These are phyloP conservation scores for Philonicus albiceps DNA, from an alignment of 2,888 invertebrate genomes.

Conservation along the genomic window DNA sequence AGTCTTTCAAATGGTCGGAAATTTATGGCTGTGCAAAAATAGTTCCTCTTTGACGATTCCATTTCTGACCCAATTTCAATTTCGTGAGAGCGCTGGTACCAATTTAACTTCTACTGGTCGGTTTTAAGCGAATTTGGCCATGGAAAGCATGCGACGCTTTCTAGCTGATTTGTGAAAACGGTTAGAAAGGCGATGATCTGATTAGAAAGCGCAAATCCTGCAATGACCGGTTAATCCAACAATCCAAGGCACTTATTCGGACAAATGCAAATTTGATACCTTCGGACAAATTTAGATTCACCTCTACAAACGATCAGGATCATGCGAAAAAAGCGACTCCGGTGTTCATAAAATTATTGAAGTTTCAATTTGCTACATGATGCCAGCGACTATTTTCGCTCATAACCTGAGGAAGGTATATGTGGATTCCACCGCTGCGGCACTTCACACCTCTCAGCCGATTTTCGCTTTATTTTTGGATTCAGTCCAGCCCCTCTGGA, in stretches of 20 bases:
- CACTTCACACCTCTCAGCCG: background rate
- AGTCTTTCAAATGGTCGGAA: background rate
- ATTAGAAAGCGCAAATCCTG: background rate
- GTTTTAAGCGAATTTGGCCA: background rate
- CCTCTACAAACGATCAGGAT: background rate
- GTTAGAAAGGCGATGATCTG: background rate
- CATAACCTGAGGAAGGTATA: background rate
- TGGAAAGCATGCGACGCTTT: background rate
- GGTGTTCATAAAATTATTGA: background rate
- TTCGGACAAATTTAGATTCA: background rate
- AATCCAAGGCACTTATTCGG: background rate
- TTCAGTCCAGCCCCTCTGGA: background rate
- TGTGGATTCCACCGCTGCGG: background rate
- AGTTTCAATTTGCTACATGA: background rate
- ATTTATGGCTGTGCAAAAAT: background rate
- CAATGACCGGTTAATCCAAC: background rate
- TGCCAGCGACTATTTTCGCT: background rate
- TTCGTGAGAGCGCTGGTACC: background rate
- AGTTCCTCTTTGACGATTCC: background rate
- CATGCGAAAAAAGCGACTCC: background rate
- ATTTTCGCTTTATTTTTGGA: background rate
- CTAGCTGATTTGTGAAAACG: background rate
- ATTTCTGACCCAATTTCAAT: conserved; percentile 9
- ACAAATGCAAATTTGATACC: background rate
- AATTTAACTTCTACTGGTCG: background rate